Percentiles rank a stretch among this genome's conserved stretches.
phyloP scores from a whole-genome alignment of 2,113 vertebrate genomes.

The Microcebus griseorufus region DNA sequence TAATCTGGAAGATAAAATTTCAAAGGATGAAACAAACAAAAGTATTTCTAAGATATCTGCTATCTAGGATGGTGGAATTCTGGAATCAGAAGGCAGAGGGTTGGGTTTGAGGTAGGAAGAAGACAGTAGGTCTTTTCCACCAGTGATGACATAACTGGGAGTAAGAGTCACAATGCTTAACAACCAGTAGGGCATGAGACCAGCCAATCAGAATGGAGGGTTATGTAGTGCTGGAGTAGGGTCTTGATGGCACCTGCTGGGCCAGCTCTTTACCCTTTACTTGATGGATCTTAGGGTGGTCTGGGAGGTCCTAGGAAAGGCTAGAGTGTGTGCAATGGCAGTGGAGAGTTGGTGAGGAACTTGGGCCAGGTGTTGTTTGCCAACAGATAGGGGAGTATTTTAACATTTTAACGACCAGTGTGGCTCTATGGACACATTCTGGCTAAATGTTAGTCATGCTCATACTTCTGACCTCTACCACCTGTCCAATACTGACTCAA shows the following conservation, averaged over 20 bases:
- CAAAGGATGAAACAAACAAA: neutral
- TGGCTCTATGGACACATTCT: neutral
- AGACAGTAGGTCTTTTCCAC: neutral
- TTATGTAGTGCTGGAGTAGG: neutral
- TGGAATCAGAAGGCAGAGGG: neutral
- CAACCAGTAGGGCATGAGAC: neutral
- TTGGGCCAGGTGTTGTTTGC: neutral
- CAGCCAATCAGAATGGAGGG: neutral
- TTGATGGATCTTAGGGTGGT: neutral
- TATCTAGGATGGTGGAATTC: neutral
- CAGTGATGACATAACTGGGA: neutral
- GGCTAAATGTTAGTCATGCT: neutral
- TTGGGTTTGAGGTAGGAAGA: neutral
- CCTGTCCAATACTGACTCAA: neutral
- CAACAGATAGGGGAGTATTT: neutral
- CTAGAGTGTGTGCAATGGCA: no score
- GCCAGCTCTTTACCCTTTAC: neutral
- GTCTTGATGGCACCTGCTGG: neutral
- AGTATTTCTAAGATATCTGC: neutral
- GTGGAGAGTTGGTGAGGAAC: neutral
- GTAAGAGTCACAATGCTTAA: neutral
- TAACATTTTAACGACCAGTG: neutral
- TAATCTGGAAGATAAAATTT: neutral
- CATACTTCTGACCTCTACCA: neutral
- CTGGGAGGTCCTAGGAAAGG: neutral